Percentiles rank a stretch among this genome's conserved stretches.
Evolutionary conservation across 2,888 invertebrate genomes (phyloP).

Genomic region (Pardosa pseudoannulata): DNA sequence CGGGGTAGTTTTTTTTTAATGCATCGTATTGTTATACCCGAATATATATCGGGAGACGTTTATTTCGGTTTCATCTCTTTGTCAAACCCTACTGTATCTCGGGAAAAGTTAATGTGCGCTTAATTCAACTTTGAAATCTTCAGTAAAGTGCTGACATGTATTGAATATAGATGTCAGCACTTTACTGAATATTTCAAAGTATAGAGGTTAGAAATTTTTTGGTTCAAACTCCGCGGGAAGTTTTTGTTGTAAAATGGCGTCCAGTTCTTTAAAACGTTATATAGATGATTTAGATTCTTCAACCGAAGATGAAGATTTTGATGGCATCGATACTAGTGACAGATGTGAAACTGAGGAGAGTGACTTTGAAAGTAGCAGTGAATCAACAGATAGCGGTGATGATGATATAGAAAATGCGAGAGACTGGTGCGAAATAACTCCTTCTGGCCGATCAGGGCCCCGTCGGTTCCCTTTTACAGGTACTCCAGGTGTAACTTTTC

Average conservation of each 20-base stretch:
- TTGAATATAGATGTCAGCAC: too few species aligned
- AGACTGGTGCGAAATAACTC: constrained; percentile 32
- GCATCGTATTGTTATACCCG: too few species aligned
- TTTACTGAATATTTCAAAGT: too few species aligned
- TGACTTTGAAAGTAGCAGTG: constrained; percentile 26
- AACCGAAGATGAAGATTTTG: constrained; percentile 27
- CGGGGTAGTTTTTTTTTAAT: too few species aligned
- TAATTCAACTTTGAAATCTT: too few species aligned
- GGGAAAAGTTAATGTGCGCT: too few species aligned
- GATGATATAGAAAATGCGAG: constrained; percentile 24
- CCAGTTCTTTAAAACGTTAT: constrained; percentile 1
- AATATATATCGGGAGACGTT: too few species aligned
- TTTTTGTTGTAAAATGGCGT: constrained; percentile 29
- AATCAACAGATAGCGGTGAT: constrained; percentile 27
- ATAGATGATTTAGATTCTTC: constrained; percentile 22
- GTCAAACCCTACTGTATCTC: too few species aligned
- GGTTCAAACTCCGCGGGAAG: too few species aligned
- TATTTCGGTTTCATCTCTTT: too few species aligned
- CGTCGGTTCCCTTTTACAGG: constrained; percentile 27
- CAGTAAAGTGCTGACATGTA: too few species aligned
- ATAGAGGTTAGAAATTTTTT: too few species aligned
- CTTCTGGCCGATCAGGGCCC: constrained; percentile 28
- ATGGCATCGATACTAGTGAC: constrained; percentile 23
- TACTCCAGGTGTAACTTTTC: constrained; percentile 25
- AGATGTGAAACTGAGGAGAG: constrained; percentile 21